A percentile compares a stretch with the other conserved stretches of the same genome.
These are phyloP conservation scores for Diaphora mendica DNA, from an alignment of 2,888 invertebrate species.

Conservation along the genomic window DNA sequence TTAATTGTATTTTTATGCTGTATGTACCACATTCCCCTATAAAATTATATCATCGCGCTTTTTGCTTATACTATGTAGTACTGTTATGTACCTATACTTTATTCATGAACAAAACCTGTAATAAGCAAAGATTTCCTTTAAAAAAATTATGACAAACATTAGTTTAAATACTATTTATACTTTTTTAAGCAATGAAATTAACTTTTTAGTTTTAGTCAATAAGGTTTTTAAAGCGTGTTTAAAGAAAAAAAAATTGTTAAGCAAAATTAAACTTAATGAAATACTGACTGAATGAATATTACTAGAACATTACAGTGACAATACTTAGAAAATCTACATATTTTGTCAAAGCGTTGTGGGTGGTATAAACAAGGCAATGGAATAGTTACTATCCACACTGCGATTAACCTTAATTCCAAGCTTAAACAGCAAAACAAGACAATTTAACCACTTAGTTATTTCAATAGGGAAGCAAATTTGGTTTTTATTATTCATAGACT, in stretches of 20 bases:
- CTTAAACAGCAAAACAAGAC: not conserved
- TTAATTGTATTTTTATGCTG: not conserved
- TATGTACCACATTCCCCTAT: not conserved
- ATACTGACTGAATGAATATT: not conserved
- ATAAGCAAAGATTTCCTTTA: not conserved
- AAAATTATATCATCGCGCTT: not conserved
- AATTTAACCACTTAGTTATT: conserved; percentile 8
- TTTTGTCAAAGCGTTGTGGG: not conserved
- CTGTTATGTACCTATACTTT: not conserved
- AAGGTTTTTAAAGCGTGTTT: not conserved
- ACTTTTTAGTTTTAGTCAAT: not conserved
- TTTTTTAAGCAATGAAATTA: not conserved
- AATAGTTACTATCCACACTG: not conserved
- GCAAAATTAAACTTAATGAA: not conserved
- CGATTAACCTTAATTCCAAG: not conserved
- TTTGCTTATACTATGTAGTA: not conserved
- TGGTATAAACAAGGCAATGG: not conserved
- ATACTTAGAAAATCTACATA: not conserved
- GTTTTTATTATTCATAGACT: not conserved
- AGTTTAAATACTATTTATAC: not conserved
- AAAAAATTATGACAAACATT: not conserved
- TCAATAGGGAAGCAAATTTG: not conserved
- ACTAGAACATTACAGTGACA: not conserved
- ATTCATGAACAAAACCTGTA: not conserved
- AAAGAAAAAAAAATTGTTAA: not conserved